Evolutionary conservation across 2,888 invertebrate species (phyloP), one percentile per base, ranked within the genome.

Genomic region (Apamea monoglypha): DNA sequence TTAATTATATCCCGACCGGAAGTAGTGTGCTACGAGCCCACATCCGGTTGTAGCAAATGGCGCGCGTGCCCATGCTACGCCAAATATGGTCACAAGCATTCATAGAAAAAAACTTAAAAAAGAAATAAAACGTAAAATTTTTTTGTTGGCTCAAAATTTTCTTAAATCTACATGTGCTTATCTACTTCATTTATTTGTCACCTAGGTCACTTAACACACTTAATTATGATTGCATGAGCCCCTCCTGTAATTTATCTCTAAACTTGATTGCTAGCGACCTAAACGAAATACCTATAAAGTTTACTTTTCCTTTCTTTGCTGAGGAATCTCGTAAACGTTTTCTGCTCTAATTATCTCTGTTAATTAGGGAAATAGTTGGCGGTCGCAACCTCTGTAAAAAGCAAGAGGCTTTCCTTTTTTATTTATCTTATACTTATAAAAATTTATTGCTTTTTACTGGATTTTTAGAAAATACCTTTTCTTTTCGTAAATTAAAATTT

Each of bases 1-100:
- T 94, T 96, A 96, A 95, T 95, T 95, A 93, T 94, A 93, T 92
- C 91, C 88, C 91, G 87, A 91, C 93, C 95, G 96, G 96, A 96
- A 96, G 94, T 94, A 93, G 92, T 92, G 92, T 91, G 92, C 92
- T 92, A 88, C 91, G 92, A 91, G 91, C 94, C 93, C 94, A 94
- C 96, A 95, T 96, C 96, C 96, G 95, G 93, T 90, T 83, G 83
- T 79, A 82, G 89, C 91, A 92, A 94, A 92, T 88, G 90, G 90
- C 89, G 90, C 92, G 90, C 90, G 92, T 90, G 92, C 91, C 82
- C 87, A 89, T 82, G 82, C 78, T 70, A 56, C 50, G 75, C 77
- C 83, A 84, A 84, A 87, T 82, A 91, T 84, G 80, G 84, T 68
- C 29, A 76, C 50, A 66, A 76, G 73, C 16, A 67, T 71, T 59